Percentiles rank a stretch among this genome's conserved stretches.
Evolutionary conservation across 1,140 invertebrate genomes (phyloP).

Genomic region (Apolygus lucorum): DNA sequence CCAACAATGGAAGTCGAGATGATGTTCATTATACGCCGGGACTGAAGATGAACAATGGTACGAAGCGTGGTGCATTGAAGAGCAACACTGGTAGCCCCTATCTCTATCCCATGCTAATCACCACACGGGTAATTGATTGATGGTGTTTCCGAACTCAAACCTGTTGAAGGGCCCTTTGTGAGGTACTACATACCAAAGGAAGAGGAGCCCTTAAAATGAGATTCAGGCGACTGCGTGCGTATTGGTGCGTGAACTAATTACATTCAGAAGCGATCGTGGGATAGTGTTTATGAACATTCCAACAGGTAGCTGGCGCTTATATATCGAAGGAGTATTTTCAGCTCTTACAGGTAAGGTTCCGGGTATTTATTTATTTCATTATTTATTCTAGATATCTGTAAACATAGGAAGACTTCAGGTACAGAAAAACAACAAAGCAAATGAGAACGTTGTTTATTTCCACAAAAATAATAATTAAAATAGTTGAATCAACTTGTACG

Average conservation of each 20-base stretch:
- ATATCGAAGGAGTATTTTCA: too few relatives aligned
- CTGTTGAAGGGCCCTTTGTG: conserved; percentile 16
- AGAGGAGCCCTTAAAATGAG: not conserved
- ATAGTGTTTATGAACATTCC: not conserved
- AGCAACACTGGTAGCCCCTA: conserved; percentile 17
- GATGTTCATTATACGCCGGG: conserved; percentile 10
- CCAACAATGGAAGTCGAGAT: not conserved
- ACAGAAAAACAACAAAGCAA: too few relatives aligned
- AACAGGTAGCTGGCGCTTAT: not conserved
- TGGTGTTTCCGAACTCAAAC: conserved; percentile 13
- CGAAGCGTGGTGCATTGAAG: not conserved
- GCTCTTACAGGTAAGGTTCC: too few relatives aligned
- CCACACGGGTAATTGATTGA: conserved; percentile 19
- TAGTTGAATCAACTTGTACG: too few relatives aligned
- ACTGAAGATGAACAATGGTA: not conserved
- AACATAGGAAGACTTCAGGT: too few relatives aligned
- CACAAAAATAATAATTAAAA: too few relatives aligned
- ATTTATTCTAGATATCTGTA: too few relatives aligned
- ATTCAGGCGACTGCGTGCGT: not conserved
- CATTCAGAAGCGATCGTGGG: not conserved
- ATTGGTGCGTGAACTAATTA: not conserved
- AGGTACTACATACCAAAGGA: too few relatives aligned
- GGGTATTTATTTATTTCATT: too few relatives aligned
- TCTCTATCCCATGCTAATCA: conserved; percentile 21
- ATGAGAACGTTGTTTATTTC: too few relatives aligned